Base-by-base conservation (phyloP, 2,888 invertebrate species). In the Hylaea fasciaria region DNA sequence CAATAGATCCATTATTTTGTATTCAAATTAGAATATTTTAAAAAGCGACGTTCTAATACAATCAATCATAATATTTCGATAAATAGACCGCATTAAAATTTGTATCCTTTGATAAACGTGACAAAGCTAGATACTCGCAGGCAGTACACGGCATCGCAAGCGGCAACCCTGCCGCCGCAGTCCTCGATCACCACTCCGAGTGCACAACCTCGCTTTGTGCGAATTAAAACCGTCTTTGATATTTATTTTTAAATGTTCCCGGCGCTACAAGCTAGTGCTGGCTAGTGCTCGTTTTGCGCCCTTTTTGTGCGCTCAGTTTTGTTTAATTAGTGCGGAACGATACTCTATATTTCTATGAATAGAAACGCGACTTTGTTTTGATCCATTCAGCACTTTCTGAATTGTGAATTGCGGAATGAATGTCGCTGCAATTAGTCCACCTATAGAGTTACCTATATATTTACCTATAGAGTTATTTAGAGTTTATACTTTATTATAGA, bases 171-270 rank as follows among this genome's bases (percentile, higher is more conserved):
- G 53, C 47, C 44, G 62, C 46, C 56, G 60, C 49, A 22, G 46
- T 37, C 44, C 46, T 55, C 60, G 62, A 61, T 65, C 63, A 58
- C 67, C 64, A 51, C 62, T 65, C 58, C 40, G 65, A 64, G 62
- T 56, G 64, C 69, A 57, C 69, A 63, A 57, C 64, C 52, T 57
- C 68, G 67, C 78, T 79, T 74, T 74, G 73, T 74, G 71, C 62
- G 77, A 80, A 82, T 83, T 80, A 77, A 81, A 84, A 79, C 73
- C 69, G 69, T 73, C 74, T 75, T 74, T 77, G 72, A 82, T 82
- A 81, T 81, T 82, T 81, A 85, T 83, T 81, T 84, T 76, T 71
- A 78, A 75, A 74, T 68, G 68, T 66, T 68, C 70, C 67, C 64
- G 71, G 50, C 53, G 62, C 66, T 57, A 43, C 56, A 35, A 39